These are phyloP conservation scores for Aelia acuminata DNA, from an alignment of 2,888 invertebrate species.

Conservation along the genomic window DNA sequence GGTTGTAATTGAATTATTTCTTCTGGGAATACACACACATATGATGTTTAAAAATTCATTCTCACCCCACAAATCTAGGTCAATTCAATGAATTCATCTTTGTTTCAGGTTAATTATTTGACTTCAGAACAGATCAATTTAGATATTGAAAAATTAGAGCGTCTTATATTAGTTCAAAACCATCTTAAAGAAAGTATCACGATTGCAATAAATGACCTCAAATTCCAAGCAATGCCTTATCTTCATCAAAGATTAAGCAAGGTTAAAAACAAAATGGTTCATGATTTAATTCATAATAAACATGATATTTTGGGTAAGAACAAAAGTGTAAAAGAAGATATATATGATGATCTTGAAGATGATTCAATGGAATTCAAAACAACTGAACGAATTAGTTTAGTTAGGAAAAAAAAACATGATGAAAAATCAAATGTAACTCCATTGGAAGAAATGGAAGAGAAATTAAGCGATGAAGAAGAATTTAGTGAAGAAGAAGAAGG, in stretches of 20 bases:
- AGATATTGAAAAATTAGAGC: background rate
- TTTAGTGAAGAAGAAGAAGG: background rate
- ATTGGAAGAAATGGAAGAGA: background rate
- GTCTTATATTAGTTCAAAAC: background rate
- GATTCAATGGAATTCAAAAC: background rate
- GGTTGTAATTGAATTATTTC: too few species aligned
- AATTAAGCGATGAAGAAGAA: conserved; percentile 15
- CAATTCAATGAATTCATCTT: background rate
- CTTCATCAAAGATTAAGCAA: background rate
- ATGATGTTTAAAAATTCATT: background rate
- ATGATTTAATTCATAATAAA: conserved; percentile 16
- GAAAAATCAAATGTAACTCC: background rate
- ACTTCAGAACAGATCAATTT: conserved; percentile 17
- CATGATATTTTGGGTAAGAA: background rate
- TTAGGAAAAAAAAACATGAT: background rate
- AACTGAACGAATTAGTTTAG: background rate
- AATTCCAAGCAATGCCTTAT: background rate
- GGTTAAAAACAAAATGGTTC: background rate
- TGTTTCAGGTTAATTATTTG: conserved; percentile 44
- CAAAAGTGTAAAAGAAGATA: background rate
- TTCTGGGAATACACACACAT: too few species aligned
- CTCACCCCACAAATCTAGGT: background rate
- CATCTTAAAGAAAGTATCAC: background rate
- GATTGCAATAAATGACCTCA: background rate
- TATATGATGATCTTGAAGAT: background rate